Base-by-base conservation (phyloP, 2,888 invertebrate genomes). In the Macrophya alboannulata region DNA sequence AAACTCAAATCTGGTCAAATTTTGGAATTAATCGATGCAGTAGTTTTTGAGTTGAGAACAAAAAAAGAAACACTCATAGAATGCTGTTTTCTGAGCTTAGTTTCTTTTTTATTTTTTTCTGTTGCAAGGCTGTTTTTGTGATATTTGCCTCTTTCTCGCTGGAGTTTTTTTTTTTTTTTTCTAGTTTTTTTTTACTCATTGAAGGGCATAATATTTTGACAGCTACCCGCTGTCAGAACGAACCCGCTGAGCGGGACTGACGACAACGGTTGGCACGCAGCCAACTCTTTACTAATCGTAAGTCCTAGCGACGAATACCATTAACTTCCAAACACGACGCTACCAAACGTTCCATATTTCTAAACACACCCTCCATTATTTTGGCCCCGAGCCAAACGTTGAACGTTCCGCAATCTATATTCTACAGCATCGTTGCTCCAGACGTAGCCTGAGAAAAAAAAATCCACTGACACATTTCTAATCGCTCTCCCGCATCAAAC, bases 221-320 rank as follows among this genome's bases (percentile, higher is more conserved):
- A 74, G 74, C 68, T 31, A 17, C n/a, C 21, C n/a, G 74, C 21
- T 74, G 45, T 45, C 21, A 43, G 10, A 43, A 21, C 45, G n/a
- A 31, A 74, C 21, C 21, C 74, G 45, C n/a, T 4, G 21, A 6
- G 37, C 37, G 68, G 10, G 25, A 12, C 45, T 45, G 21, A 43
- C 74, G 43, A 21, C 45, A 43, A 43, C 21, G 12, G 45, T 9
- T 74, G 74, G 74, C 74, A 74, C 43, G 45, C 21, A 31, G 74
- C 74, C 74, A 74, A 74, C 43, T 62, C 62, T 62, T n/a, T 43
- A 43, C n/a, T n/a, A n/a, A n/a, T n/a, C n/a, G n/a, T 74, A 21
- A 74, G 45, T 43, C 74, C 45, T 21, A 43, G 17, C 45, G 25
- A 43, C 43, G 10, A 45, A 45, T 10, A 45, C 45, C 45, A 45